Conservation (phyloP, 2,113 vertebrate genomes). For the Sarotherodon lohbergeri region DNA sequence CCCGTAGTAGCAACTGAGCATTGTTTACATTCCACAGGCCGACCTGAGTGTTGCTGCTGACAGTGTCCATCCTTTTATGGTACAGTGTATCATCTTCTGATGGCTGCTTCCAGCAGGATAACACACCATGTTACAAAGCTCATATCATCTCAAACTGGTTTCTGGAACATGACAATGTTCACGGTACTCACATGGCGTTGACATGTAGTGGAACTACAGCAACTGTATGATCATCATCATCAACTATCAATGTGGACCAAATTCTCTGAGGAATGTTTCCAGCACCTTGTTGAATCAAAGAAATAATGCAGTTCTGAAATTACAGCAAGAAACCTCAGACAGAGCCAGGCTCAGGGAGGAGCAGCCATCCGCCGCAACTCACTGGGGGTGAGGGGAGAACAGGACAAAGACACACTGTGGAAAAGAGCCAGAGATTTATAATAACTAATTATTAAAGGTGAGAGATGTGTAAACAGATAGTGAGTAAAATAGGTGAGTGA, state of each 20-base stretch:
- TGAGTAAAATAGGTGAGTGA: not conserved
- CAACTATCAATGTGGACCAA: not conserved
- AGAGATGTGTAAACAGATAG: not conserved
- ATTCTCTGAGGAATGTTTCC: not conserved
- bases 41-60: not conserved
- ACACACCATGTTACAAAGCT: not conserved
- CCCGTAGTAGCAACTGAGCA: fast-evolving
- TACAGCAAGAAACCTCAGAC: not conserved
- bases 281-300: not conserved
- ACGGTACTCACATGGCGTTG: not conserved
- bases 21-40: not conserved
- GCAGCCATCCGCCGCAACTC: fast-evolving
- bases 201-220: not conserved
- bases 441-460: not conserved
- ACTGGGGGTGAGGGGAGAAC: not conserved
- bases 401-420: not conserved
- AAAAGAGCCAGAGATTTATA: not conserved
- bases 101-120: not conserved
- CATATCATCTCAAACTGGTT: not conserved
- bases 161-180: not conserved
- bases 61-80: not conserved
- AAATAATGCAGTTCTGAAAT: not conserved
- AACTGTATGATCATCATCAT: not conserved
- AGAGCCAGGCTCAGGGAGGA: not conserved
- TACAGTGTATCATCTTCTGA: not conserved